Evolutionary conservation across 2,888 invertebrate species (phyloP).

Genomic region (Opisthograptis luteolata): DNA sequence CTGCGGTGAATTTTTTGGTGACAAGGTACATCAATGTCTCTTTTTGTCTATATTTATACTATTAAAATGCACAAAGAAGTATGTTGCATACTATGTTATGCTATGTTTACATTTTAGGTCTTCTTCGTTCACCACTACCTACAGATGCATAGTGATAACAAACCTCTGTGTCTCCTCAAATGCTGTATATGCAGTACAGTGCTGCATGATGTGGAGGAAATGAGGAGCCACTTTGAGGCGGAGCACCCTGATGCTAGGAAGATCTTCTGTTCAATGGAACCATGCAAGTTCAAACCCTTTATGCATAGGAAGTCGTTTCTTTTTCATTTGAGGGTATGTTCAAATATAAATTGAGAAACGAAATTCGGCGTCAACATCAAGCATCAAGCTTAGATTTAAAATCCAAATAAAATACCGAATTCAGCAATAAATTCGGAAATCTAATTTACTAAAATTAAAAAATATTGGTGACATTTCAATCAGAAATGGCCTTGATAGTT

Average conservation of each 20-base stretch:
- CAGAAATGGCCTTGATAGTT: too few species aligned
- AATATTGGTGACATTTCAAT: too few species aligned
- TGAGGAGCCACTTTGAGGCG: conserved; percentile 65
- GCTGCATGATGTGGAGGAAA: conserved; percentile 56
- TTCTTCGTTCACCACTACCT: conserved; percentile 72
- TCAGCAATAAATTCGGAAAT: too few species aligned
- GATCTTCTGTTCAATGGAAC: conserved; percentile 67
- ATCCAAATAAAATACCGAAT: too few species aligned
- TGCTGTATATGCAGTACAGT: conserved; percentile 70
- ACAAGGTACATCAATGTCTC: conserved; percentile 73
- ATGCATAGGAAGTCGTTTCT: conserved; percentile 73
- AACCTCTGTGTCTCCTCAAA: conserved; percentile 59
- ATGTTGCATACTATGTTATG: conserved; percentile 4
- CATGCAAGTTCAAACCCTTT: conserved; percentile 71
- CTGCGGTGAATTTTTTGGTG: conserved; percentile 70
- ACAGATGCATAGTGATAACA: conserved; percentile 54
- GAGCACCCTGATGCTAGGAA: conserved; percentile 69
- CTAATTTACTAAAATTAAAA: too few species aligned
- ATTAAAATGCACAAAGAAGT: too few species aligned
- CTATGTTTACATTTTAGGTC: conserved; percentile 50
- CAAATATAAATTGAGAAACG: neutral
- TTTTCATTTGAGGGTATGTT: conserved; percentile 71
- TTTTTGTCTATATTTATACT: too few species aligned
- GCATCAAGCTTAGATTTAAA: too few species aligned
- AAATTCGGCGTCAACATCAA: too few species aligned